Percentiles rank a stretch among this genome's conserved stretches.
Evolutionary conservation across 2,888 invertebrate species (phyloP).

Genomic region (Hofmannophila pseudospretella): DNA sequence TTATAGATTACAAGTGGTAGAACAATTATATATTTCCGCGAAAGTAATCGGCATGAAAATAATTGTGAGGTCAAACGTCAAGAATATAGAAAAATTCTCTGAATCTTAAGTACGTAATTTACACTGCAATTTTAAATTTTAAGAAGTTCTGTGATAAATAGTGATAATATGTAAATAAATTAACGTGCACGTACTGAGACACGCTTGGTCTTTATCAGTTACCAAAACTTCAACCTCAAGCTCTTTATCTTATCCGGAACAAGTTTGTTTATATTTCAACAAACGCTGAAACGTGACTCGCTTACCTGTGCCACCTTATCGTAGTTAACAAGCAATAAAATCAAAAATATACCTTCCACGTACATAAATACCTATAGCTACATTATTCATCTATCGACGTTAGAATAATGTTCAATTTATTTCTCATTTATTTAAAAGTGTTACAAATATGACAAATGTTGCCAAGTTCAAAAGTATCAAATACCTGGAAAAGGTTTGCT

Average conservation of each 20-base stretch:
- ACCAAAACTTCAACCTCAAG: slow-evolving; percentile 42
- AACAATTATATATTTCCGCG: no score
- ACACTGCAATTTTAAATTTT: no score
- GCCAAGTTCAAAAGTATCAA: no score
- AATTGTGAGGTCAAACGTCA: no score
- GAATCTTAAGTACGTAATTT: no score
- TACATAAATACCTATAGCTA: slow-evolving; percentile 14
- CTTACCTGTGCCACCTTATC: slow-evolving; percentile 66
- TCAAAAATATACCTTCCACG: slow-evolving; percentile 48
- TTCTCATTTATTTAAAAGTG: not conserved
- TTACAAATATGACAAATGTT: no score
- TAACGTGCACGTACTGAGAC: slow-evolving; percentile 7
- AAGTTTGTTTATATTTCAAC: slow-evolving; percentile 74
- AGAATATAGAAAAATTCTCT: no score
- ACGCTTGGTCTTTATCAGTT: slow-evolving; percentile 34
- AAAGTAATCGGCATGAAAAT: no score
- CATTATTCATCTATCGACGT: not conserved
- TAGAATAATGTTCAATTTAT: not conserved
- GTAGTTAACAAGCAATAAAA: slow-evolving; percentile 67
- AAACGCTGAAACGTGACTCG: slow-evolving; percentile 70
- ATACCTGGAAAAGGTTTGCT: slow-evolving; percentile 10
- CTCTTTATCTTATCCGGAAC: slow-evolving; percentile 75
- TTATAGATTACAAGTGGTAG: no score
- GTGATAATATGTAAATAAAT: not conserved
- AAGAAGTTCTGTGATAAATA: no score